Percentiles rank a stretch among this genome's conserved stretches.
Conservation (phyloP, 2,113 vertebrate species). For the Cyphomyrus discorhynchus region DNA sequence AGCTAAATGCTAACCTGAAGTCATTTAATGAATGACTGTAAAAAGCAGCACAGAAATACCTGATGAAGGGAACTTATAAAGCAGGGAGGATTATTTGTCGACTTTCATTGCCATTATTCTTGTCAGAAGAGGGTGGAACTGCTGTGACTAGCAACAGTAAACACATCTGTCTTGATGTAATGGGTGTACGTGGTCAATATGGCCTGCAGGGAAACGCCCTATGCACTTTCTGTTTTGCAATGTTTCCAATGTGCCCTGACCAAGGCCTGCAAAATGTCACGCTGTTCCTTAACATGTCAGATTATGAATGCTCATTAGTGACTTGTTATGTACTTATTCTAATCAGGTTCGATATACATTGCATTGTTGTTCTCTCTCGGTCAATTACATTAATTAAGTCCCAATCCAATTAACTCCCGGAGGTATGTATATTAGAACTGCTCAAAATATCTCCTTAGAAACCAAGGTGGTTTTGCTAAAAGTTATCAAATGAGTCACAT, state of each 20-base stretch:
- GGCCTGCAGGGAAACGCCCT: background rate
- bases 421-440: background rate
- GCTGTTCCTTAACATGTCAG: background rate
- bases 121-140: background rate
- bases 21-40: constrained; percentile 3
- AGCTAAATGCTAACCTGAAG: background rate
- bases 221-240: background rate
- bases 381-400: background rate
- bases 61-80: background rate
- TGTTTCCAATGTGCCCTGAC: background rate
- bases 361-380: background rate
- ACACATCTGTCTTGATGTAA: constrained; percentile 7
- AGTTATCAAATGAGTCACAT: background rate
- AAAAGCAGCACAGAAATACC: background rate
- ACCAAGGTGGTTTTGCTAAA: background rate
- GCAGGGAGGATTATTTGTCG: background rate
- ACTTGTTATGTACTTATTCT: background rate
- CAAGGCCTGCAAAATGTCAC: background rate
- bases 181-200: background rate
- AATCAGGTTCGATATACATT: background rate
- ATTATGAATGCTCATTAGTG: background rate
- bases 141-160: background rate
- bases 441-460: background rate
- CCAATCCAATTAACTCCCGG: background rate
- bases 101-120: background rate